Evolutionary conservation across 2,888 invertebrate species (phyloP).

Genomic region (Platypus cylindrus): DNA sequence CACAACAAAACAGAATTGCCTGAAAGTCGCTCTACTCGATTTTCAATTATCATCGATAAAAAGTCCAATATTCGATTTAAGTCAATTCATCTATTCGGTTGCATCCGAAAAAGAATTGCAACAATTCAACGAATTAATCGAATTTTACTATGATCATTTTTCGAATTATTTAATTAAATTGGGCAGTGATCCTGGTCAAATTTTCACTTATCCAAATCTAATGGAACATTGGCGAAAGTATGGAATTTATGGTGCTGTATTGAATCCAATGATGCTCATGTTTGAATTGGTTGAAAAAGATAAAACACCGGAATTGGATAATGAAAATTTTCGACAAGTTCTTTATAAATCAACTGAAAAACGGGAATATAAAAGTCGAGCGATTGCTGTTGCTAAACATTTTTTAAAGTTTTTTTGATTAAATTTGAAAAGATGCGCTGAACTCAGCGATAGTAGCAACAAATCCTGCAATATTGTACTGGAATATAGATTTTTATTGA

Average conservation of each 20-base stretch:
- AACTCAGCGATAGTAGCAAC: too few species aligned
- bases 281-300: constrained; percentile 10
- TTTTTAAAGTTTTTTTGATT: constrained; percentile 8
- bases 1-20: constrained; percentile 9
- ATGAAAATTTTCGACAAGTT: constrained; percentile 4
- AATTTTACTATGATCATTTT: constrained; percentile 25
- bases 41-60: constrained; percentile 20
- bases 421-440: too few species aligned
- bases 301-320: constrained; percentile 9
- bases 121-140: constrained; percentile 21
- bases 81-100: constrained; percentile 24
- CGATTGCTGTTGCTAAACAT: constrained; percentile 11
- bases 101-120: constrained; percentile 19
- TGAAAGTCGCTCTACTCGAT: constrained; percentile 19
- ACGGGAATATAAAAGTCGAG: constrained; percentile 6
- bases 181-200: constrained; percentile 21
- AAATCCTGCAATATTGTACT: too few species aligned
- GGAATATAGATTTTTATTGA: too few species aligned
- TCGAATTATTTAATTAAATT: constrained; percentile 18
- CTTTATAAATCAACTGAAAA: constrained; percentile 6
- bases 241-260: constrained; percentile 13
- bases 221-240: constrained; percentile 23
- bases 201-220: constrained; percentile 24
- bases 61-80: constrained; percentile 24
- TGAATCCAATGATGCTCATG: constrained; percentile 8